Percentiles rank a stretch among this genome's conserved stretches.
Conservation (phyloP, 2,113 vertebrate species). For the Tetraodon nigroviridis region DNA sequence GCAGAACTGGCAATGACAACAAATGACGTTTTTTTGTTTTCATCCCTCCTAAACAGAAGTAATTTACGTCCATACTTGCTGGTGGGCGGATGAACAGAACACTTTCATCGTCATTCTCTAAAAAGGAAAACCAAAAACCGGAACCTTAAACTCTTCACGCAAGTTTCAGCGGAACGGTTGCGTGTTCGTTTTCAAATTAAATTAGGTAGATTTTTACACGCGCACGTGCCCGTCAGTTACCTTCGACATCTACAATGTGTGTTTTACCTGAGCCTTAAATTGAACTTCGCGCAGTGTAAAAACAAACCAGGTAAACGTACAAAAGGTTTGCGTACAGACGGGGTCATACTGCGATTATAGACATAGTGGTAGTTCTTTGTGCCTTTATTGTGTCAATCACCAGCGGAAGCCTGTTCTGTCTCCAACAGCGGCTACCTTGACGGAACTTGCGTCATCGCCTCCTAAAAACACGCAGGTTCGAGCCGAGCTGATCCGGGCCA, state of each 20-base stretch:
- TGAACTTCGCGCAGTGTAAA: no score
- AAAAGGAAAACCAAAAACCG: constrained; percentile 34
- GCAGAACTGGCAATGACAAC: not conserved
- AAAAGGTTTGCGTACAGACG: no score
- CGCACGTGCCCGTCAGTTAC: no score
- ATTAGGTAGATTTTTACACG: no score
- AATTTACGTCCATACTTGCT: not conserved
- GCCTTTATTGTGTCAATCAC: constrained; percentile 21
- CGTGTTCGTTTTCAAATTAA: not conserved
- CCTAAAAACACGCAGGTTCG: constrained; percentile 39
- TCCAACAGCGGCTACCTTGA: not conserved
- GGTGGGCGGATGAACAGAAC: constrained; percentile 13
- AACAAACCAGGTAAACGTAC: no score
- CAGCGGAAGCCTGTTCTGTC: constrained; percentile 17
- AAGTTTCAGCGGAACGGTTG: not conserved
- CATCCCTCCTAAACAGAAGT: not conserved
- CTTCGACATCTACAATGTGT: no score
- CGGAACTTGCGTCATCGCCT: constrained; percentile 60
- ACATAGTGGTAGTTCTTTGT: not conserved
- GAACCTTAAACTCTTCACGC: rapidly evolving
- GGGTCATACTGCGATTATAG: no score
- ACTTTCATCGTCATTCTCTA: constrained; percentile 13
- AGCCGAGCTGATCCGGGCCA: constrained; percentile 11
- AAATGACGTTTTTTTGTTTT: not conserved
- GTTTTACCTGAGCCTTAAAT: no score